Percentiles rank a stretch among this genome's conserved stretches.
These are phyloP conservation scores for Orthonychiurus folsomi DNA, from an alignment of 2,888 invertebrate genomes.

Conservation along the genomic window DNA sequence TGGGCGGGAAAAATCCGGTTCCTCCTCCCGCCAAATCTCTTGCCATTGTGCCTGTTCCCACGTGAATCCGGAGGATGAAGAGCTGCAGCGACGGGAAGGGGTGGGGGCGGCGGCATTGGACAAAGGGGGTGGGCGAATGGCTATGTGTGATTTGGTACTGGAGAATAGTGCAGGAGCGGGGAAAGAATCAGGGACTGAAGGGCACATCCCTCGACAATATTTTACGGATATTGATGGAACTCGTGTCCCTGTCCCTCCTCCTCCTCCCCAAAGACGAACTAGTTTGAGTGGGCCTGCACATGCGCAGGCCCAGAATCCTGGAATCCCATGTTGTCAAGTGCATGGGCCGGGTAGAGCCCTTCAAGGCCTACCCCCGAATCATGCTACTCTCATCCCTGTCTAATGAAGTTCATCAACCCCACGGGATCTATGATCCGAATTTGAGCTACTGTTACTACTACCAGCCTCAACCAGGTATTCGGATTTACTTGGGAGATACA, in stretches of 20 bases:
- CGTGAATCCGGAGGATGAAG: slow-evolving; percentile 16
- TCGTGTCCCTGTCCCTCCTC: background rate
- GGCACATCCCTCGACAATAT: too few species aligned
- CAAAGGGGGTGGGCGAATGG: slow-evolving; percentile 11
- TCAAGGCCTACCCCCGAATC: background rate
- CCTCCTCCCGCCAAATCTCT: slow-evolving; percentile 25
- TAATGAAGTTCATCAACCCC: background rate
- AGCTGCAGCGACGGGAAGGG: background rate
- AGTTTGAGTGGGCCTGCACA: too few species aligned
- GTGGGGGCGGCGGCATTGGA: background rate
- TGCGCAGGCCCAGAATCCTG: background rate
- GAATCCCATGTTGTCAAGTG: background rate
- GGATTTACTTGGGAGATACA: background rate
- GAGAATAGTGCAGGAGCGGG: slow-evolving; percentile 27
- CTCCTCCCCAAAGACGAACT: background rate
- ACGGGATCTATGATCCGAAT: too few species aligned
- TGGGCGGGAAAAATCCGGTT: background rate
- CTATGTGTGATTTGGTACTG: slow-evolving; percentile 39
- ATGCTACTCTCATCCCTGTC: background rate
- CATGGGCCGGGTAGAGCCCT: background rate
- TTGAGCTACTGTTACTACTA: background rate
- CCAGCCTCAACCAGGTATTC: background rate
- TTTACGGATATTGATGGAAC: background rate
- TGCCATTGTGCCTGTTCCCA: slow-evolving; percentile 39
- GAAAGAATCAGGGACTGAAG: background rate